These are phyloP conservation scores for Mesochorus sp. DNA, from an alignment of 2,888 invertebrate species.

Conservation along the genomic window DNA sequence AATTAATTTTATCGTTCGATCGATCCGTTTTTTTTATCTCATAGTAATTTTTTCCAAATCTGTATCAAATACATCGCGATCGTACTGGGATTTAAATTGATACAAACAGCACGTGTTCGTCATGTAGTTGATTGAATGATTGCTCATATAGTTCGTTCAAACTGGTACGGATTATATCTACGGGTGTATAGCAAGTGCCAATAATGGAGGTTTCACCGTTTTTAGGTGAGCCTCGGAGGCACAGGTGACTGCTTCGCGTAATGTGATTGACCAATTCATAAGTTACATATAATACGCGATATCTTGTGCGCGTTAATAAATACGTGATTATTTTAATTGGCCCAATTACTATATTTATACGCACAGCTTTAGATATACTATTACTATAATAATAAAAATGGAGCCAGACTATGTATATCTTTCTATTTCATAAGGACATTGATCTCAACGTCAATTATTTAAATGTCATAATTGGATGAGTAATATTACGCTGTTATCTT, in stretches of 20 bases:
- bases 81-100: conserved; percentile 31
- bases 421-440: conserved; percentile 22
- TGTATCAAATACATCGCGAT: conserved; percentile 9
- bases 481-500: conserved; percentile 19
- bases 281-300: conserved; percentile 27
- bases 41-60: not conserved
- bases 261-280: conserved; percentile 61
- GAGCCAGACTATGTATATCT: not conserved
- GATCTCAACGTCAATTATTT: conserved; percentile 41
- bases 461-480: conserved; percentile 50
- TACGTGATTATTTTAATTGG: conserved; percentile 24
- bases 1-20: too few species aligned
- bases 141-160: conserved; percentile 31
- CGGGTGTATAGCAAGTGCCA: conserved; percentile 9
- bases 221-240: conserved; percentile 49
- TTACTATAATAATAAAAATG: not conserved
- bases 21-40: conserved; percentile 11
- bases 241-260: conserved; percentile 56
- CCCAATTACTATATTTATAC: conserved; percentile 5
- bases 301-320: conserved; percentile 1
- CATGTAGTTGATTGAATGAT: conserved; percentile 53
- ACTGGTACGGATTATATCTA: not conserved
- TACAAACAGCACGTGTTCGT: conserved; percentile 39
- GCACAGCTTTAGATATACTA: not conserved
- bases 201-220: conserved; percentile 21